Evolutionary conservation across 2,888 invertebrate species (phyloP).

Genomic region (Pterostichus niger): DNA sequence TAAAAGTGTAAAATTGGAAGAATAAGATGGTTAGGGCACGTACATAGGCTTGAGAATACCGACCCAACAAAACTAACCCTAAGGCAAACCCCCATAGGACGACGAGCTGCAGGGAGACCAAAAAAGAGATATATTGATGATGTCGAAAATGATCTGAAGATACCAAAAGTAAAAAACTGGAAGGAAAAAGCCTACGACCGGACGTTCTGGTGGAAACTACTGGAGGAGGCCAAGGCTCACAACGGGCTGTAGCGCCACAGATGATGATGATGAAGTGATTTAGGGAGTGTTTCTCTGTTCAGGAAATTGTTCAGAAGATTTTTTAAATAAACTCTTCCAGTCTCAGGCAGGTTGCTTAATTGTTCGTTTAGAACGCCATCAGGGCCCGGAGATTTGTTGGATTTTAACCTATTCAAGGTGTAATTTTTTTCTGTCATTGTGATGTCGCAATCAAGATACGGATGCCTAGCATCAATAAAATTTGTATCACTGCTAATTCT

Average conservation of each 20-base stretch:
- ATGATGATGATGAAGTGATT: background rate
- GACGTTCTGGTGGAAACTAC: background rate
- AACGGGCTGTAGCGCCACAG: slow-evolving; percentile 17
- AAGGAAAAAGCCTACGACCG: background rate
- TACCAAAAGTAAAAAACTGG: background rate
- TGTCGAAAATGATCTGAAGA: background rate
- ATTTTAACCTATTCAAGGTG: too few species aligned
- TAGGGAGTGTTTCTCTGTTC: too few species aligned
- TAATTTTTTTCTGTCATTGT: too few species aligned
- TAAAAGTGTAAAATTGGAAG: background rate
- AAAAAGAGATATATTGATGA: background rate
- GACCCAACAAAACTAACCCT: background rate
- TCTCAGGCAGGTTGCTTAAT: too few species aligned
- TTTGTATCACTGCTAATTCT: too few species aligned
- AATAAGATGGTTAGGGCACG: background rate
- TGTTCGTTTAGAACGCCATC: too few species aligned
- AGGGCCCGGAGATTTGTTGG: too few species aligned
- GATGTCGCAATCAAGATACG: too few species aligned
- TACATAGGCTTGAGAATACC: background rate
- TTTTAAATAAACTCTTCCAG: too few species aligned
- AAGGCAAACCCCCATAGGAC: background rate
- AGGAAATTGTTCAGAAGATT: too few species aligned
- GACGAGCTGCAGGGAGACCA: background rate
- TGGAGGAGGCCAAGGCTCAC: background rate
- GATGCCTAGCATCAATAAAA: too few species aligned